Percentiles rank a stretch among this genome's conserved stretches.
Conservation (phyloP, 2,113 vertebrate species). For the Hirundichthys speculiger region DNA sequence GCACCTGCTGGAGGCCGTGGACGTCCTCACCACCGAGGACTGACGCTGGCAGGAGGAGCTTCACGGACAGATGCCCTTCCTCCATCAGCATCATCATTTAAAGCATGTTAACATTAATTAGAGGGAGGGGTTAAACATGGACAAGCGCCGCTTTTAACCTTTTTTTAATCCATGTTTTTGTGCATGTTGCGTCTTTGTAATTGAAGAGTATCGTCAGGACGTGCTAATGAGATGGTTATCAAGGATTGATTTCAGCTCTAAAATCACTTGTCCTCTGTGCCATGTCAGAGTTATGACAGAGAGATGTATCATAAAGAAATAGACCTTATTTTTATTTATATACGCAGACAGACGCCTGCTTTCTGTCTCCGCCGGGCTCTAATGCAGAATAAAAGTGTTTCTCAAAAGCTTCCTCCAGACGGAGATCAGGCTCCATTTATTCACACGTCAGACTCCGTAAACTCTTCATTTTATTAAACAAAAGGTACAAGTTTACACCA, state of each 20-base stretch:
- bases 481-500: too few relatives aligned
- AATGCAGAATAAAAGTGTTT: conserved; percentile 70
- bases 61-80: not conserved
- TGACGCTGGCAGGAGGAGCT: conserved; percentile 28
- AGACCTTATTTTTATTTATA: conserved; percentile 68
- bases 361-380: conserved; percentile 9
- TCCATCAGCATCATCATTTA: not conserved
- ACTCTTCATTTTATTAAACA: too few relatives aligned
- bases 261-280: conserved; percentile 16
- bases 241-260: conserved; percentile 5
- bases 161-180: conserved; percentile 46
- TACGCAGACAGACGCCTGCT: conserved; percentile 26
- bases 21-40: conserved; percentile 77
- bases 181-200: conserved; percentile 16
- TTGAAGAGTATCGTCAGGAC: not conserved
- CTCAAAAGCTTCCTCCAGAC: conserved; percentile 11
- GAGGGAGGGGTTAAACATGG: conserved; percentile 6
- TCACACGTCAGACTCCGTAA: conserved; percentile 6
- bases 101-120: conserved; percentile 21
- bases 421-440: not conserved
- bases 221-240: not conserved
- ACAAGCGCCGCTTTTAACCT: conserved; percentile 39
- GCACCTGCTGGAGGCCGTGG: conserved; percentile 91
- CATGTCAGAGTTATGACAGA: conserved; percentile 9
- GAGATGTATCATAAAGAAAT: conserved; percentile 56